Conservation (phyloP, 2,888 invertebrate genomes). For the Netelia inedita region DNA sequence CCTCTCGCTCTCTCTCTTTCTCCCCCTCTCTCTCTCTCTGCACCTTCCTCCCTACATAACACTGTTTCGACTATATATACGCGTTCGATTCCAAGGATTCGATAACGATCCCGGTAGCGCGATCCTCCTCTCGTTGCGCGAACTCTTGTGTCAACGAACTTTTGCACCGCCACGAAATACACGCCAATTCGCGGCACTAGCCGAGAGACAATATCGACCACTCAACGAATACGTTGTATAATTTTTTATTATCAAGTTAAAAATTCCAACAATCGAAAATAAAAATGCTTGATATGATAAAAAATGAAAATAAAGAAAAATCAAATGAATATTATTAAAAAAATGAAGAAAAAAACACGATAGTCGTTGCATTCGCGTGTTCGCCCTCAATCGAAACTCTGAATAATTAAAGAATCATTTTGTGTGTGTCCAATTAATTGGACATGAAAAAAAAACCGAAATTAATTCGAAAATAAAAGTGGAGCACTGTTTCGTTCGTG, state of each 20-base stretch:
- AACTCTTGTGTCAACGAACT: conserved; percentile 27
- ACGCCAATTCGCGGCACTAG: conserved; percentile 42
- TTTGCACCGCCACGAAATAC: conserved; percentile 35
- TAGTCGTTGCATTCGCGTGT: background rate
- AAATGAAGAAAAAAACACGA: background rate
- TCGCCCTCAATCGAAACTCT: background rate
- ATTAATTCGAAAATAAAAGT: conserved; percentile 47
- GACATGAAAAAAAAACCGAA: conserved; percentile 33
- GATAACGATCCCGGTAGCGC: conserved; percentile 77
- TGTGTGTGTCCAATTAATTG: conserved; percentile 44
- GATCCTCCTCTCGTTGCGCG: conserved; percentile 63
- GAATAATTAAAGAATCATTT: conserved; percentile 41
- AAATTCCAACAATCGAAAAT: background rate
- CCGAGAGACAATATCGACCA: background rate
- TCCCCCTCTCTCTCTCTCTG: conserved; percentile 30
- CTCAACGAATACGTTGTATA: background rate
- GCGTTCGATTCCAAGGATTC: conserved; percentile 79
- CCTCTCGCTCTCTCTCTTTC: conserved; percentile 25
- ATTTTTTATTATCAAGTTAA: background rate
- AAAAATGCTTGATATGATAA: background rate
- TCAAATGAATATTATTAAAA: too few relatives aligned
- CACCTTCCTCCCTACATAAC: background rate
- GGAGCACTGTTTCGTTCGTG: conserved; percentile 7
- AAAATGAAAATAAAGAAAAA: background rate
- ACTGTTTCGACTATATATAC: conserved; percentile 29